Evolutionary conservation across 2,113 vertebrate genomes (phyloP).

Genomic region (Onychorhynchus coronatus): DNA sequence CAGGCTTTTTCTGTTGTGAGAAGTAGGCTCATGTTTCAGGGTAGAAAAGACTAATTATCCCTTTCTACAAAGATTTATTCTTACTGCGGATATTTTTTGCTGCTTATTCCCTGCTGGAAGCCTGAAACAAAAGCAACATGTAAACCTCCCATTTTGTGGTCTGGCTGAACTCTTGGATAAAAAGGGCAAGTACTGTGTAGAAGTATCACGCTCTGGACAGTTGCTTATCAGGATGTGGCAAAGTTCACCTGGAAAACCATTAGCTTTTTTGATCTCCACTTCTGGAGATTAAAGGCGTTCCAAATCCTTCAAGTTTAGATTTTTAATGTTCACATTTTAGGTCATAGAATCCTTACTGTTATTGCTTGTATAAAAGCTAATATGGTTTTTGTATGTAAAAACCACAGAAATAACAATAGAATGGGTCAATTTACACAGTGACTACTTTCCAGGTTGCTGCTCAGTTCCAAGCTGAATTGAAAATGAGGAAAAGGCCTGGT

Average conservation of each 20-base stretch:
- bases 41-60: background rate
- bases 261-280: background rate
- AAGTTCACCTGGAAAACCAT: background rate
- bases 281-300: rapidly evolving
- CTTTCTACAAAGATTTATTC: background rate
- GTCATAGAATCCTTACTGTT: background rate
- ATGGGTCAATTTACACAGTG: background rate
- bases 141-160: background rate
- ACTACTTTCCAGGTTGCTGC: background rate
- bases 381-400: background rate
- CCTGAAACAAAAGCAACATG: constrained; percentile 1
- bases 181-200: background rate
- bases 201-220: background rate
- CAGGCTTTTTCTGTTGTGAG: background rate
- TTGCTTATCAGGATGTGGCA: background rate
- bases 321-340: background rate
- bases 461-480: background rate
- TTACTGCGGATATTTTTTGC: background rate
- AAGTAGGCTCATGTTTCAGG: background rate
- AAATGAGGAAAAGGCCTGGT: background rate
- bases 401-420: background rate
- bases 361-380: background rate
- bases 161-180: constrained; percentile 1
- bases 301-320: background rate
- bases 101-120: background rate